A percentile compares a stretch with the other conserved stretches of the same genome.
phyloP scores from a whole-genome alignment of 2,888 invertebrate genomes.

The Archips xylosteana region DNA sequence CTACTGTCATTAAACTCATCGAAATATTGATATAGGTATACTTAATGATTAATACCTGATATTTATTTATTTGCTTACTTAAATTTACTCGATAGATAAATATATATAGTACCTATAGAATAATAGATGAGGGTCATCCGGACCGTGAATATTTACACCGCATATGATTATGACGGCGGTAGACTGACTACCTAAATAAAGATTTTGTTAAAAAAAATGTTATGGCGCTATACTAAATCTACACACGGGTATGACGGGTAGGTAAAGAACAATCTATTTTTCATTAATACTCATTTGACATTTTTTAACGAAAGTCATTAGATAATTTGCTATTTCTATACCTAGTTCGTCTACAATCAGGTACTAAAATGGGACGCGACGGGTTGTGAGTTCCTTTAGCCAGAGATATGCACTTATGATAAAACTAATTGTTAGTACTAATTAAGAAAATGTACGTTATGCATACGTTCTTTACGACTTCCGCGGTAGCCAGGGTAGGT shows the following conservation, averaged over 20 bases:
- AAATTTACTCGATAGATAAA: not conserved
- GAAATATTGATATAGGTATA: not conserved
- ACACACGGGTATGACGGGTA: too few species aligned
- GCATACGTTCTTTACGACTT: slow-evolving; percentile 16
- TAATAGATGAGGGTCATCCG: not conserved
- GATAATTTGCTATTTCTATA: too few species aligned
- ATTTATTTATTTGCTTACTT: too few species aligned
- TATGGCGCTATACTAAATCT: too few species aligned
- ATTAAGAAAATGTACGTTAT: slow-evolving; percentile 27
- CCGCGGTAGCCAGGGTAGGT: not conserved
- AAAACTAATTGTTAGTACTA: slow-evolving; percentile 18
- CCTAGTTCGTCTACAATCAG: too few species aligned
- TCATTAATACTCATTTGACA: too few species aligned
- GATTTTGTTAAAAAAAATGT: not conserved
- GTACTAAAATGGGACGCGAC: too few species aligned
- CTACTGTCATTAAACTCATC: not conserved
- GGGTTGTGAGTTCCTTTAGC: not conserved
- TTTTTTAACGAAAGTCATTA: too few species aligned
- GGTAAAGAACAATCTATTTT: too few species aligned
- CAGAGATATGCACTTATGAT: not conserved
- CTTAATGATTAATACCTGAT: too few species aligned
- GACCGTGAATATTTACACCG: not conserved
- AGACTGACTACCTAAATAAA: not conserved
- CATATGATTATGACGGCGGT: not conserved
- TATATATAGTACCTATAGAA: not conserved